Evolutionary conservation across 1,140 invertebrate species (phyloP), one percentile per base, ranked within the genome.

Genomic region (Melanaphis sacchari): DNA sequence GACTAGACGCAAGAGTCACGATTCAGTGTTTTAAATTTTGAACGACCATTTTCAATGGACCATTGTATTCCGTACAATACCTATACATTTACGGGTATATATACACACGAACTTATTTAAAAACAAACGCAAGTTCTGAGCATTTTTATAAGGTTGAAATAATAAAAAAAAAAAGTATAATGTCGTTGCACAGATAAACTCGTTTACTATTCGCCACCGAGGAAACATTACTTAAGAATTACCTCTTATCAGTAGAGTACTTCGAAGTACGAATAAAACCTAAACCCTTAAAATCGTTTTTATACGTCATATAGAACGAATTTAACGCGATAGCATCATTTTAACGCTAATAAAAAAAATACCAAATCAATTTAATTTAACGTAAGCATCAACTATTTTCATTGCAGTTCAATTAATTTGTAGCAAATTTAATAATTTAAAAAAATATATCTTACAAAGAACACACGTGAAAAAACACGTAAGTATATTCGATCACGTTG

Each of bases 21-120:
- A 93, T 93, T 85, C 90, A 31, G 52, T 31, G 54, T 90, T 40
- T 92, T 93, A 85, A 84, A 93, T 52, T 93, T 93, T 82, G 24
- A 84, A 85, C 76, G 41, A 82, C 36, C 46, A 26, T 93, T 54
- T 93, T 93, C 76, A 93, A 93, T 93, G 46, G 91, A 84, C 81
- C 81, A 93, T 93, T 93, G 91, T 93, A 82, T 92, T 92, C 90
- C 90, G 43, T 92, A 24, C 66, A 21, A 82, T 82, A 82, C 9
- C 7, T 82, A 82, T 41, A 7, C 82, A n/a, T 92, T 92, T 92
- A 88, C 43, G 11, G 15, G 31, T 31, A 66, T 66, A n/a, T 46
- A n/a, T 36, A 36, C 36, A 38, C 18, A 6, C 36, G 11, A 38
- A 40, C 49, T 89, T 52, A 52, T 59, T 90, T 41, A n/a, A 59